Evolutionary conservation across 2,797 vertebrate species (phyloP), one percentile per base, ranked within the genome.

Genomic region (Artibeus jamaicensis): DNA sequence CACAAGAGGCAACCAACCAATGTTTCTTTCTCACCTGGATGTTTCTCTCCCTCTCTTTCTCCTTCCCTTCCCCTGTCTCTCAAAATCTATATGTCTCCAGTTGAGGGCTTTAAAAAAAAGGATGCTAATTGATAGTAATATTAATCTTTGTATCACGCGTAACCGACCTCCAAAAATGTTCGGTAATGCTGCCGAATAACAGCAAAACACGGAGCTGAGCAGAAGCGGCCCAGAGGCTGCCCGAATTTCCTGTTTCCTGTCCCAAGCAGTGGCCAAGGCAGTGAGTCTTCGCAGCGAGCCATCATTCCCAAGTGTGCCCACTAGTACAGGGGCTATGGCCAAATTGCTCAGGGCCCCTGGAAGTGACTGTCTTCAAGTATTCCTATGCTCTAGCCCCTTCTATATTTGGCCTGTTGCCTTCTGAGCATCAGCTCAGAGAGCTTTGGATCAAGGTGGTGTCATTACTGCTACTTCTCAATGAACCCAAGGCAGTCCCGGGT

Each of bases 251-350:
- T 1, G 5, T 21, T 46, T 42, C 26, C 53, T 34, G 4, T 29
- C 2, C 5, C 29, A 3, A 0, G 0, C 19, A 22, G 44, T 34
- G 3, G n/a, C 22, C 39, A 37, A 9, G 8, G n/a, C 37, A 19
- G 7, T 0, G 19, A 37, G 74, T 18, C 50, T 73, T 24, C 12
- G 53, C n/a, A 8, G 86, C 19, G 21, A 59, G 19, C 29, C 21
- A 1, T n/a, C 46, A 26, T 39, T 44, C 21, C 14, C 21, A 10
- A 9, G 15, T 1, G 85, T 57, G 67, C 73, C 44, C 34, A 7
- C 53, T 0, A 4, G 32, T n/a, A 4, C 29, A 26, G 67, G 55
- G 4, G 39, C 44, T 65, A 1, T 19, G 22, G 32, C 46, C 62
- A 11, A 22, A 76, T 21, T 21, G 29, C 50, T 74, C 83, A 39